phyloP scores from a whole-genome alignment of 2,113 vertebrate genomes.

The Phalacrocorax pelagicus region DNA sequence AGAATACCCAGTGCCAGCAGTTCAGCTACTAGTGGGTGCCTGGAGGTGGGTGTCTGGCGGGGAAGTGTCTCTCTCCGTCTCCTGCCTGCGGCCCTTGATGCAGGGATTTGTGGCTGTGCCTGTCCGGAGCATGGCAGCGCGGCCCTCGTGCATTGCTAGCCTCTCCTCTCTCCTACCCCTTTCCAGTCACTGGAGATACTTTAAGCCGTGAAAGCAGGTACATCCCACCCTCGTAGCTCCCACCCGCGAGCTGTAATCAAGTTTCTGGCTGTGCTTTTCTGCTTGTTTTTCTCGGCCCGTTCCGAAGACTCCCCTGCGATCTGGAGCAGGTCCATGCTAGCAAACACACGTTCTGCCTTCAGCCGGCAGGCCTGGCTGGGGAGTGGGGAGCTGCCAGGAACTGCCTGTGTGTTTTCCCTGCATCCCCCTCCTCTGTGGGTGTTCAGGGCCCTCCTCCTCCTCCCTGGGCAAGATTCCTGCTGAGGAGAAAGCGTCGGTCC shows the following conservation, averaged over 20 bases:
- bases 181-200: background rate
- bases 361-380: background rate
- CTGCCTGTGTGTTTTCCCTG: background rate
- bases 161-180: background rate
- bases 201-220: background rate
- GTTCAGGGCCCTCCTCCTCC: background rate
- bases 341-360: background rate
- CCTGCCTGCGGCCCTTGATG: background rate
- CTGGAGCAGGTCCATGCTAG: background rate
- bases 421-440: background rate
- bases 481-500: background rate
- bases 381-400: background rate
- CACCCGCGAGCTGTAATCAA: background rate
- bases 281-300: background rate
- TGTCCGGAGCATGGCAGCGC: accelerated
- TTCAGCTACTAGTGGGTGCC: background rate
- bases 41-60: background rate
- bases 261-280: background rate
- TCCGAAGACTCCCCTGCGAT: background rate
- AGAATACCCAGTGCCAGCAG: background rate
- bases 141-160: background rate
- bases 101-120: background rate
- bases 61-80: background rate
- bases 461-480: background rate
- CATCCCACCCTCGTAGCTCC: background rate